Evolutionary conservation across 2,113 vertebrate species (phyloP).

Genomic region (Parus major): DNA sequence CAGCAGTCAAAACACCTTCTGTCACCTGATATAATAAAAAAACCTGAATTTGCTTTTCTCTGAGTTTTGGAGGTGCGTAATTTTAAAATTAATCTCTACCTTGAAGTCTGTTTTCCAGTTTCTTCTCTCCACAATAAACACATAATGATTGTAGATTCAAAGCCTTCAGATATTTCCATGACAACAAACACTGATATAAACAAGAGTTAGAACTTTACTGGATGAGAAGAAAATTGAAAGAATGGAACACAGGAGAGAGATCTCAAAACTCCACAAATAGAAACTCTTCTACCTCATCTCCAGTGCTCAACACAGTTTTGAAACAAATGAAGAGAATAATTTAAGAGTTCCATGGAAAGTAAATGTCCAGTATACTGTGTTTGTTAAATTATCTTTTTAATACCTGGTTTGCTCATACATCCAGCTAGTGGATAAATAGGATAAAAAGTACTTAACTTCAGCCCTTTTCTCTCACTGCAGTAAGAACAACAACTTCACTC

Average conservation of each 20-base stretch:
- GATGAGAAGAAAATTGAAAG: neutral
- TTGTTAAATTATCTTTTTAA: neutral
- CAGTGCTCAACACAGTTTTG: neutral
- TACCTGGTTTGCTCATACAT: neutral
- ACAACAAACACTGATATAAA: constrained; percentile 29
- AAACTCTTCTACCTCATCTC: neutral
- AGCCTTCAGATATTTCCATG: constrained; percentile 36
- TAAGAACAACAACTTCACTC: neutral
- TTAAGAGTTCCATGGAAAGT: neutral
- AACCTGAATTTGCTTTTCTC: neutral
- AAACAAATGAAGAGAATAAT: neutral
- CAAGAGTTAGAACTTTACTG: constrained; percentile 13
- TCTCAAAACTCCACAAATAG: neutral
- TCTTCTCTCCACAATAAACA: neutral
- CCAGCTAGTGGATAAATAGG: neutral
- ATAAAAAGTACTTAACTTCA: neutral
- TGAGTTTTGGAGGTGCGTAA: neutral
- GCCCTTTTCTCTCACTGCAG: neutral
- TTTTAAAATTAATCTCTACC: neutral
- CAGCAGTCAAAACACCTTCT: neutral
- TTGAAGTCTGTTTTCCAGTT: neutral
- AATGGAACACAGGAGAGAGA: neutral
- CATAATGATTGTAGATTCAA: neutral
- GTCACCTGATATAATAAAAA: neutral
- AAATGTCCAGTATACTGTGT: neutral